These are phyloP conservation scores for Hippoglossus stenolepis DNA, from an alignment of 2,113 vertebrate species.

Conservation along the genomic window DNA sequence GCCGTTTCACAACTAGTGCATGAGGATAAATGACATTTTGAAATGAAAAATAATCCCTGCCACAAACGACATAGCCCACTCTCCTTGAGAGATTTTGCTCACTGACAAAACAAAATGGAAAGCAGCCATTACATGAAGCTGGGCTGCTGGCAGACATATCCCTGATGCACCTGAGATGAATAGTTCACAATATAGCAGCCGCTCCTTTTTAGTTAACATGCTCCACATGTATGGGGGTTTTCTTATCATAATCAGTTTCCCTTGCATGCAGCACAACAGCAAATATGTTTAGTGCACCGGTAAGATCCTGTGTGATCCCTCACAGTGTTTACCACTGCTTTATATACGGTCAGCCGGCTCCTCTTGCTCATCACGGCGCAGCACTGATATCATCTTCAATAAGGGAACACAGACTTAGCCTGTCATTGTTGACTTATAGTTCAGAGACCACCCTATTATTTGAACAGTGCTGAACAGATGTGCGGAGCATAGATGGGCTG, in stretches of 20 bases:
- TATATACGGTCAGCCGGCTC: slow-evolving; percentile 66
- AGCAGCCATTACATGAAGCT: slow-evolving; percentile 62
- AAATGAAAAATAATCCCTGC: slow-evolving; percentile 65
- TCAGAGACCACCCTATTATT: slow-evolving; percentile 62
- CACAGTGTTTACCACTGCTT: slow-evolving; percentile 47
- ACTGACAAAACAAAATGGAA: slow-evolving; percentile 70
- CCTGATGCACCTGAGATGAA: slow-evolving; percentile 60
- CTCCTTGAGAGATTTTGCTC: slow-evolving; percentile 67
- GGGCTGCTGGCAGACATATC: slow-evolving; percentile 46
- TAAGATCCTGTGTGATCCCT: slow-evolving; percentile 50
- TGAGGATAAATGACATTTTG: slow-evolving; percentile 63
- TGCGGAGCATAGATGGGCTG: slow-evolving; percentile 58
- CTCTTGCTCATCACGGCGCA: slow-evolving; percentile 69
- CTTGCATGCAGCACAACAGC: slow-evolving; percentile 10
- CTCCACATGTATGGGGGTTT: slow-evolving; percentile 36
- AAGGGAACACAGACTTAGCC: slow-evolving; percentile 67
- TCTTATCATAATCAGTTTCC: slow-evolving; percentile 61
- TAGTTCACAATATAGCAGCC: slow-evolving; percentile 42
- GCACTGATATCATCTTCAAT: slow-evolving; percentile 82
- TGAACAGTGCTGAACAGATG: slow-evolving; percentile 69
- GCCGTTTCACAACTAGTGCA: slow-evolving; percentile 28
- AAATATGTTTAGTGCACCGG: slow-evolving; percentile 46
- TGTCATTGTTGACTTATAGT: slow-evolving; percentile 73
- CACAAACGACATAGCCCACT: slow-evolving; percentile 49
- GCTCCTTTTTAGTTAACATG: slow-evolving; percentile 60